Conservation (phyloP, 1,140 invertebrate genomes). For the Cepaea nemoralis region DNA sequence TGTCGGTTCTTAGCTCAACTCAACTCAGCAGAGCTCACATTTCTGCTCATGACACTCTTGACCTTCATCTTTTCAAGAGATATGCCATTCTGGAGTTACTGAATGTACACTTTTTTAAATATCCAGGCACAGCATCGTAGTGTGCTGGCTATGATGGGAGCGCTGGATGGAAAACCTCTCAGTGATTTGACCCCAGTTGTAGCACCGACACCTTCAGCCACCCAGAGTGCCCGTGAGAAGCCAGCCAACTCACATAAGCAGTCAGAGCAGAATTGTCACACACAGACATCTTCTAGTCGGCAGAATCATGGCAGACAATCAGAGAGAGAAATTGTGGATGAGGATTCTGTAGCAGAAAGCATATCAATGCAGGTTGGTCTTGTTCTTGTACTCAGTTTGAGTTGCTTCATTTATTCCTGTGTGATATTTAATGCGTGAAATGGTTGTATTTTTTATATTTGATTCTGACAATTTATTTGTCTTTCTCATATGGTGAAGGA, state of each 20-base stretch:
- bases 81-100: neutral
- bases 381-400: too few relatives aligned
- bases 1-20: too few relatives aligned
- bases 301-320: neutral
- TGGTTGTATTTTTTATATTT: too few relatives aligned
- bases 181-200: neutral
- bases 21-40: too few relatives aligned
- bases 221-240: neutral
- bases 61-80: too few relatives aligned
- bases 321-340: neutral
- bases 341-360: conserved; percentile 13
- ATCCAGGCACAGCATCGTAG: conserved; percentile 64
- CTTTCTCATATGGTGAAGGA: too few relatives aligned
- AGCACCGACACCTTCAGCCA: neutral
- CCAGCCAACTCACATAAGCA: neutral
- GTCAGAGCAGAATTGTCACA: neutral
- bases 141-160: conserved; percentile 68
- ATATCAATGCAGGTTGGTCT: neutral
- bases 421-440: too few relatives aligned
- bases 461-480: too few relatives aligned
- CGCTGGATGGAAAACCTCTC: conserved; percentile 52
- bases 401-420: too few relatives aligned
- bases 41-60: too few relatives aligned
- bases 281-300: neutral
- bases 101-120: conserved; percentile 24